Conservation (phyloP, 2,113 vertebrate species). For the Cynocephalus volans region DNA sequence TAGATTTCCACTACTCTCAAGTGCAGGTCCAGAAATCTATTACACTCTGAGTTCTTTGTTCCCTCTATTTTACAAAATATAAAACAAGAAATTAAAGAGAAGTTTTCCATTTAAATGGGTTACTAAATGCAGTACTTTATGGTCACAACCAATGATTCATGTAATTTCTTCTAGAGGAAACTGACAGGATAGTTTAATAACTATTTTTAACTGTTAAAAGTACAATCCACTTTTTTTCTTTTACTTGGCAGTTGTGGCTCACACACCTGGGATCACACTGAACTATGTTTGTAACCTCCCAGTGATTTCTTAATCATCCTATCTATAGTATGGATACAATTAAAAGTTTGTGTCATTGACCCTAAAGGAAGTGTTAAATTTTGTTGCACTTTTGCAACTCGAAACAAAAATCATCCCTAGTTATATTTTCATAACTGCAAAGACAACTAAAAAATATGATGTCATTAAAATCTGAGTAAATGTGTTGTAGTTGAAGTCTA, state of each 20-base stretch:
- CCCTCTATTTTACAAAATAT: slow-evolving; percentile 14
- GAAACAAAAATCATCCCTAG: neutral
- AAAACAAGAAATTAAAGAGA: slow-evolving; percentile 10
- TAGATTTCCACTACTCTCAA: neutral
- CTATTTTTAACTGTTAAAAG: slow-evolving; percentile 53
- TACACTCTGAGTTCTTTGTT: neutral
- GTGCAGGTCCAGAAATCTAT: neutral
- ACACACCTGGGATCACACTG: neutral
- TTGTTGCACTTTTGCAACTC: slow-evolving; percentile 1
- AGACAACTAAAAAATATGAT: neutral
- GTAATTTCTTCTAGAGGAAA: neutral
- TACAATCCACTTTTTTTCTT: neutral
- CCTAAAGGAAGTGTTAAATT: neutral
- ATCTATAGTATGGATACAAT: neutral
- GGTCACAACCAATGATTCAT: neutral
- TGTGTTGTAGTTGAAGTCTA: neutral
- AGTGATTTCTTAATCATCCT: neutral
- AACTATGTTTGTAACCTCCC: neutral
- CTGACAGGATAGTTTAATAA: neutral
- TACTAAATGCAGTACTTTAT: neutral
- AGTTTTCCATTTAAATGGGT: neutral
- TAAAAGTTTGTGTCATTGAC: neutral
- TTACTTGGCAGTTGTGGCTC: neutral
- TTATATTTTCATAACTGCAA: neutral
- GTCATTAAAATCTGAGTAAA: neutral